phyloP scores from a whole-genome alignment of 2,888 invertebrate species.

The Plagodis pulveraria region DNA sequence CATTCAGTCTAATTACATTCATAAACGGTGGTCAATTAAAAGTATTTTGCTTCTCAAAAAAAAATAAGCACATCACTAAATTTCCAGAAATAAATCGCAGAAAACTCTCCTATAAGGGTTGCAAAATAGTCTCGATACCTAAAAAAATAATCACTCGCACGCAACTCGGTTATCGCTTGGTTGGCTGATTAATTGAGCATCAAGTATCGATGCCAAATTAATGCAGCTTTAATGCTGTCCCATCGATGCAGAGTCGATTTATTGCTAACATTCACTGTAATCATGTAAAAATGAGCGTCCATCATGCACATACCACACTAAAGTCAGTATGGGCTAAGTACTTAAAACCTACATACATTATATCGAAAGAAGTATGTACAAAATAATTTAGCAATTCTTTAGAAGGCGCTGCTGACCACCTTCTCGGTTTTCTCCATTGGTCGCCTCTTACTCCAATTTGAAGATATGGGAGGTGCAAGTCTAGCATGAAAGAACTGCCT shows the following conservation, averaged over 20 bases:
- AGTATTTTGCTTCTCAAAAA: background rate
- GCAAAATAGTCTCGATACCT: constrained; percentile 12
- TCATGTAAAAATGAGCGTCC: constrained; percentile 22
- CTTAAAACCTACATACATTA: no score
- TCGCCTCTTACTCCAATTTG: no score
- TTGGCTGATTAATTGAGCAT: constrained; percentile 35
- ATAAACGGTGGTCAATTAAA: no score
- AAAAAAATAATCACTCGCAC: constrained; percentile 19
- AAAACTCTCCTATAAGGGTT: constrained; percentile 7
- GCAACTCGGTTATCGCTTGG: constrained; percentile 22
- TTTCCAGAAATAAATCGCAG: background rate
- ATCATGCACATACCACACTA: background rate
- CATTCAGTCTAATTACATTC: no score
- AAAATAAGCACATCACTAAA: background rate
- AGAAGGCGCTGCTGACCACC: no score
- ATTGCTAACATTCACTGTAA: constrained; percentile 27
- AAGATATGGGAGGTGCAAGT: no score
- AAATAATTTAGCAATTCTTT: no score
- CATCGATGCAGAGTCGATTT: constrained; percentile 29
- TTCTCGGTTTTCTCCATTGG: no score
- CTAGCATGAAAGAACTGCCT: no score
- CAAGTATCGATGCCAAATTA: constrained; percentile 33
- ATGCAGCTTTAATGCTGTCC: constrained; percentile 38
- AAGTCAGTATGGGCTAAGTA: background rate
- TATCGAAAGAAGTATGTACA: no score